Base-by-base conservation (phyloP, 2,888 invertebrate genomes). In the Cryptus armator region DNA sequence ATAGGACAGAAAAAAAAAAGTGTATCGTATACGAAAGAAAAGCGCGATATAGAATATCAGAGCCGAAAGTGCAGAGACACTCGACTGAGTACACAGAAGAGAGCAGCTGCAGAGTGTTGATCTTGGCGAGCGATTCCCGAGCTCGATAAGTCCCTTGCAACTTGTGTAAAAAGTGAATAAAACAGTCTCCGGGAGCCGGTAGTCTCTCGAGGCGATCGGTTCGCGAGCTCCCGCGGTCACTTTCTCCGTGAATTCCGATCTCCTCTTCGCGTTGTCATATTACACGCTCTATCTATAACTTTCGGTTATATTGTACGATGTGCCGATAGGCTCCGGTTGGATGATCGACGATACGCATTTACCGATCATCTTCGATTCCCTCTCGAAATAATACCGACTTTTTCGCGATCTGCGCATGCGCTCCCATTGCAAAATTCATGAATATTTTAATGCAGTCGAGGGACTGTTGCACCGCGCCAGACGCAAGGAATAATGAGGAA, bases 161-260 rank as follows among this genome's bases (percentile, higher is more conserved):
- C 75, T 79, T 79, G 75, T 74, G 75, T 79, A 79, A 83, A 83
- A 83, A 83, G 70, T 75, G 83, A 83, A 83, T 83, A 79, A 79
- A 83, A 79, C 78, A 62, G 71, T 14, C 62, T 43, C 71, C 71
- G 16, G 56, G 56, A 56, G 56, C 56, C 56, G 56, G 56, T 56
- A 56, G 56, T 56, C 67, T 56, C 67, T 67, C 72, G 71, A 56
- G 67, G 59, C 71, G 71, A 72, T 70, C 56, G 62, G 66, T 71
- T 70, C 71, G 72, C 84, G 76, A 43, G 77, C 81, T 67, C 84
- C 67, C 71, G 56, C 56, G 81, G 59, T 84, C 86, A 87, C 87
- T 87, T 87, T 87, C 87, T 87, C 87, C 87, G 67, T 81, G 81
- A 86, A 87, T 87, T 86, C 86, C 86, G 76, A 86, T 85, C 85